Conservation (phyloP, 2,888 invertebrate species). For the Epinotia bilunana region DNA sequence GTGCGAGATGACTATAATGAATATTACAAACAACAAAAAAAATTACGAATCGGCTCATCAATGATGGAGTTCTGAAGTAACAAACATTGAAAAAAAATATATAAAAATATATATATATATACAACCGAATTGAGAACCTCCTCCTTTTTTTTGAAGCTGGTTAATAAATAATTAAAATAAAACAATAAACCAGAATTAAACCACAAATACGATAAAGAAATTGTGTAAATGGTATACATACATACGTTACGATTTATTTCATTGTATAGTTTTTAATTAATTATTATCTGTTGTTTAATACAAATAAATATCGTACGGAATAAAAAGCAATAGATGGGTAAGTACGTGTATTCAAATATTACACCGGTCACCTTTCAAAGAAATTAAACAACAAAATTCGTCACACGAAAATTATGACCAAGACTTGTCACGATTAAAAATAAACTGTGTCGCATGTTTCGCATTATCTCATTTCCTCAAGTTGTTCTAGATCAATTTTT, state of each 20-base stretch:
- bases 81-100: no score
- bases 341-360: not conserved
- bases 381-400: conserved; percentile 2
- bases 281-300: not conserved
- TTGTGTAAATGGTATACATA: not conserved
- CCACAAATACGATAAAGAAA: not conserved
- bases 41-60: no score
- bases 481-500: conserved; percentile 42
- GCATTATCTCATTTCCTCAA: conserved; percentile 28
- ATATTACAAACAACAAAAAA: no score
- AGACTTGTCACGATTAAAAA: conserved; percentile 24
- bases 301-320: not conserved
- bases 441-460: conserved; percentile 23
- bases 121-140: no score
- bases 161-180: no score
- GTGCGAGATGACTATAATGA: conserved; percentile 26
- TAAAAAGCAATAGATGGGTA: not conserved
- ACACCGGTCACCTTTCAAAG: not conserved
- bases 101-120: no score
- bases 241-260: not conserved
- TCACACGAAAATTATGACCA: not conserved
- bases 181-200: not conserved
- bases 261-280: not conserved
- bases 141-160: no score
- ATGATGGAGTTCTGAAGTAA: no score